Conservation (phyloP, 2,113 vertebrate species). For the Tichodroma muraria region DNA sequence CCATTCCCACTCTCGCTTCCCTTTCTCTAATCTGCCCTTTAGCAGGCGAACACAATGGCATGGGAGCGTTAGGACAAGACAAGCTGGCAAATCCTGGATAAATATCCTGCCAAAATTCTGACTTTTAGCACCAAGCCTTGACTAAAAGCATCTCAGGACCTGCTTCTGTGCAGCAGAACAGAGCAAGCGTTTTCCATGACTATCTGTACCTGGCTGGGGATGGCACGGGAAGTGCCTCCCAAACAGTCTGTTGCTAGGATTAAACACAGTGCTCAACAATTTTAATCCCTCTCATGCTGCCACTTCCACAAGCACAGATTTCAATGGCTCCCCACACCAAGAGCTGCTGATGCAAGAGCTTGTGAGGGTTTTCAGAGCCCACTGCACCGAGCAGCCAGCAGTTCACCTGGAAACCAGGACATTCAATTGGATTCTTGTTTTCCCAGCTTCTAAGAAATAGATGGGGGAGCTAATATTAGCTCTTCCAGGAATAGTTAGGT, state of each 20-base stretch:
- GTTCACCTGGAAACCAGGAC: conserved; percentile 25
- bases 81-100: background rate
- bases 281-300: background rate
- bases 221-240: background rate
- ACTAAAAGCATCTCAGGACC: background rate
- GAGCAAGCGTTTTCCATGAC: background rate
- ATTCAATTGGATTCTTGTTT: background rate
- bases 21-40: background rate
- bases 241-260: background rate
- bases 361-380: background rate
- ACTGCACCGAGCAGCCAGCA: background rate
- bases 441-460: conserved; percentile 28
- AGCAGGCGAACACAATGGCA: background rate
- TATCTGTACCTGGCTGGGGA: background rate
- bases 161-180: background rate
- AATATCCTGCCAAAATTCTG: background rate
- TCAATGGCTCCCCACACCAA: background rate
- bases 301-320: background rate
- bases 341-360: background rate
- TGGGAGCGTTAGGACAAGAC: background rate
- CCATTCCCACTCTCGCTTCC: background rate
- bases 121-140: background rate
- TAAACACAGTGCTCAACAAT: background rate
- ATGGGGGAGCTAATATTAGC: conserved; percentile 44
- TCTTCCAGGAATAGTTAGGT: conserved; percentile 54